Evolutionary conservation across 2,888 invertebrate genomes (phyloP).

Genomic region (Harpalus rufipes): DNA sequence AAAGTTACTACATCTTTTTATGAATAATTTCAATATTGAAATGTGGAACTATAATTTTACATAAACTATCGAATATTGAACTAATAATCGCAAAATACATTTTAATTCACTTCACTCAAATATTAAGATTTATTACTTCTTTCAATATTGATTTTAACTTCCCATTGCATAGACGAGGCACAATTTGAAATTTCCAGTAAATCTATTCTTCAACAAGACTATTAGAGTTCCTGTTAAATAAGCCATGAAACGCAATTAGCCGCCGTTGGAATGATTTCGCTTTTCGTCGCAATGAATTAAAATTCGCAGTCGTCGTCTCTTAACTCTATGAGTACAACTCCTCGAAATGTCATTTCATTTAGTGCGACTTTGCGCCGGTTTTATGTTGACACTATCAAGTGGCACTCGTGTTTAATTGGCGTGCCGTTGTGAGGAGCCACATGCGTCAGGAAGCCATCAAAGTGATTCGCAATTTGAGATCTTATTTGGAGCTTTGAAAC

Average conservation of each 20-base stretch:
- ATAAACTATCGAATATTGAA: background rate
- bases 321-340: constrained; percentile 35
- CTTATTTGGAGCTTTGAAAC: constrained; percentile 19
- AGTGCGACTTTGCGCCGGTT: constrained; percentile 60
- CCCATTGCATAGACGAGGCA: background rate
- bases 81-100: background rate
- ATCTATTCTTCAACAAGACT: constrained; percentile 21
- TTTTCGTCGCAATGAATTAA: constrained; percentile 43
- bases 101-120: background rate
- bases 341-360: constrained; percentile 65
- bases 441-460: constrained; percentile 31
- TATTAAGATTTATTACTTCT: background rate
- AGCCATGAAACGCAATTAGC: constrained; percentile 45
- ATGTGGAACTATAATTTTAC: background rate
- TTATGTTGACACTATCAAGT: constrained; percentile 65
- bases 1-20: background rate
- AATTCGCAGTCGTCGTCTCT: constrained; percentile 39
- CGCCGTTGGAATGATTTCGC: constrained; percentile 13
- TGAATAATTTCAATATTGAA: background rate
- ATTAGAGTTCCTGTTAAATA: constrained; percentile 43
- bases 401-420: constrained; percentile 65
- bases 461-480: constrained; percentile 44
- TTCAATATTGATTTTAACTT: background rate
- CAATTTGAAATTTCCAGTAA: constrained; percentile 3
- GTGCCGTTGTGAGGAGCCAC: constrained; percentile 46